Percentiles rank a stretch among this genome's conserved stretches.
These are phyloP conservation scores for Carabus problematicus DNA, from an alignment of 2,888 invertebrate species.

Conservation along the genomic window DNA sequence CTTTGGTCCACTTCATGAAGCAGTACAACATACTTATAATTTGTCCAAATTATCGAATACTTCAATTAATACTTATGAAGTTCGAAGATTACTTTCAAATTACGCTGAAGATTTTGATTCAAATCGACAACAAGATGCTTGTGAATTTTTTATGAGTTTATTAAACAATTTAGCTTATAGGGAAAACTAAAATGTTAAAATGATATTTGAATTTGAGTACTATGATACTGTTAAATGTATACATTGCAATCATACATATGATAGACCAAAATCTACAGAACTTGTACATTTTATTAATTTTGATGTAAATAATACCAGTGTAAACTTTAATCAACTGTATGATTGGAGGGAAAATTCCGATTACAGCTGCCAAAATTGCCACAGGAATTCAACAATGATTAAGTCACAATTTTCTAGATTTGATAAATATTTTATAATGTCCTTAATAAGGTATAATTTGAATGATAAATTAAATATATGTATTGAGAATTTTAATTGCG, in stretches of 20 bases:
- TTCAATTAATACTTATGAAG: not conserved
- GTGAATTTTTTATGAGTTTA: conserved; percentile 6
- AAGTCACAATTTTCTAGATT: not conserved
- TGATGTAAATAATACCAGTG: not conserved
- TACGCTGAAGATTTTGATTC: not conserved
- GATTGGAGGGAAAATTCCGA: conserved; percentile 2
- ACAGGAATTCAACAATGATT: not conserved
- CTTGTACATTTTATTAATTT: not conserved
- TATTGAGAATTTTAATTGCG: not conserved
- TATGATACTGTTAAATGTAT: conserved; percentile 1
- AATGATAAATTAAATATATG: not conserved
- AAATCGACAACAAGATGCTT: not conserved
- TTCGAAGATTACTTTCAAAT: not conserved
- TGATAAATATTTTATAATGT: conserved; percentile 2
- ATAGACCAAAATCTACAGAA: conserved; percentile 9
- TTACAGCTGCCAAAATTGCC: not conserved
- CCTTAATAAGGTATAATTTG: conserved; percentile 3
- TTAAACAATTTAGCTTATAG: not conserved
- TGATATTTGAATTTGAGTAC: not conserved
- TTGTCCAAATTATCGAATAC: not conserved
- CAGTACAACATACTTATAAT: not conserved
- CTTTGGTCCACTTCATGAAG: not conserved
- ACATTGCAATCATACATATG: not conserved
- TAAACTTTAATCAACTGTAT: conserved; percentile 1
- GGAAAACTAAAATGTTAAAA: not conserved